Evolutionary conservation across 2,888 invertebrate species (phyloP).

Genomic region (Spialia ferax): DNA sequence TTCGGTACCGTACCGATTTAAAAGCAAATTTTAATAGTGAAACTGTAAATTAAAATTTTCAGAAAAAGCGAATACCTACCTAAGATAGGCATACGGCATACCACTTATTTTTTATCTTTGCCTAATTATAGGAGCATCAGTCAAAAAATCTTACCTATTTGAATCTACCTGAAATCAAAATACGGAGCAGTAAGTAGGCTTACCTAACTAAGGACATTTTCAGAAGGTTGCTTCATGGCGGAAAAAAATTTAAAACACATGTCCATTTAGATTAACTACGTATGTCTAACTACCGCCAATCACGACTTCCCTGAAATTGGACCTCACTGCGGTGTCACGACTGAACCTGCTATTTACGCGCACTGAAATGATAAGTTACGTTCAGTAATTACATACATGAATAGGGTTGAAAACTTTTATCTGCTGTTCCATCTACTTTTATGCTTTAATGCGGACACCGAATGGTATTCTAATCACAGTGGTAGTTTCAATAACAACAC

Average conservation of each 20-base stretch:
- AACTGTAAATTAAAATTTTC: no score
- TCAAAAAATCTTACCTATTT: neutral
- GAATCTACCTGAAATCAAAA: neutral
- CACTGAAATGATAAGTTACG: conserved; percentile 73
- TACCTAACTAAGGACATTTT: no score
- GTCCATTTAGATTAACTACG: conserved; percentile 23
- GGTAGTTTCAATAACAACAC: conserved; percentile 3
- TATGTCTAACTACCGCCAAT: conserved; percentile 38
- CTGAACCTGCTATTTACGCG: conserved; percentile 69
- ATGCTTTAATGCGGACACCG: conserved; percentile 47
- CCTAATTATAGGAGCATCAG: no score
- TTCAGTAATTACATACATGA: conserved; percentile 63
- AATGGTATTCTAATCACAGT: conserved; percentile 32
- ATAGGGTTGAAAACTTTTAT: conserved; percentile 60
- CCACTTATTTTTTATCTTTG: no score
- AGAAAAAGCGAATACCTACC: no score
- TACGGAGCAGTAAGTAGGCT: neutral
- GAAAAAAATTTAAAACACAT: conserved; percentile 15
- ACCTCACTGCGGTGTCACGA: conserved; percentile 51
- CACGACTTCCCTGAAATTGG: conserved; percentile 47
- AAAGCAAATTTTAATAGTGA: no score
- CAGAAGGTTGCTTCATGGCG: neutral
- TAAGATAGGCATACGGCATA: no score
- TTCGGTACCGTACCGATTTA: no score
- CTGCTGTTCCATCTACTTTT: conserved; percentile 61